Conservation (phyloP, 2,888 invertebrate species). For the Dicyrtomina minuta region DNA sequence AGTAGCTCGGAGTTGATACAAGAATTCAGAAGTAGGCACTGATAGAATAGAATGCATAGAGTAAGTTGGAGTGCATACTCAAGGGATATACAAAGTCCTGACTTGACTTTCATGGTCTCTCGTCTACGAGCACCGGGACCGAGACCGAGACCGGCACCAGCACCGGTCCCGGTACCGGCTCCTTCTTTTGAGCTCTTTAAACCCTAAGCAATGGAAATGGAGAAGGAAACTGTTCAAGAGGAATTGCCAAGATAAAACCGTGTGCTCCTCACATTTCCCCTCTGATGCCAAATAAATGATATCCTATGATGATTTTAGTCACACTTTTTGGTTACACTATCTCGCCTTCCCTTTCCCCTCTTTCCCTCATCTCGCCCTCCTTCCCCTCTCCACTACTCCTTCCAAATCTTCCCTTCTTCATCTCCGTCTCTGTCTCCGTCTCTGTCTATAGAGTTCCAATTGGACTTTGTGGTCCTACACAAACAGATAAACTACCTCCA, state of each 20-base stretch:
- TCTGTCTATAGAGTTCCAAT: background rate
- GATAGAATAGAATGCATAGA: no score
- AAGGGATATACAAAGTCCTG: background rate
- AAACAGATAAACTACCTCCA: background rate
- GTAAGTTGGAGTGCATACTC: no score
- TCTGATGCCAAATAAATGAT: constrained; percentile 37
- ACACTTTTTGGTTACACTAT: constrained; percentile 41
- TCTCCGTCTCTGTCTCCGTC: background rate
- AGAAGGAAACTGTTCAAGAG: constrained; percentile 38
- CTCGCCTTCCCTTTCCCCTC: constrained; percentile 33
- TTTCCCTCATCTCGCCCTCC: background rate
- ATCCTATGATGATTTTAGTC: constrained; percentile 41
- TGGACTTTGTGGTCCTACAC: background rate
- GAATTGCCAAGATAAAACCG: constrained; percentile 40
- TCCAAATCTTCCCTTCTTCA: no score
- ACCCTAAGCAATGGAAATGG: background rate
- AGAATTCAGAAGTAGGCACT: no score
- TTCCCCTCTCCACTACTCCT: background rate
- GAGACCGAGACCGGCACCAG: background rate
- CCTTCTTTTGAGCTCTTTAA: background rate
- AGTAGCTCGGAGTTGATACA: no score
- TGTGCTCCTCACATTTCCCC: constrained; percentile 36
- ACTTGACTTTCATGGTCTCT: constrained; percentile 9
- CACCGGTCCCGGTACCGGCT: background rate
- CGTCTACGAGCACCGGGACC: constrained; percentile 1